Base-by-base conservation (phyloP, 2,797 vertebrate genomes). In the Pteronotus mesoamericanus region DNA sequence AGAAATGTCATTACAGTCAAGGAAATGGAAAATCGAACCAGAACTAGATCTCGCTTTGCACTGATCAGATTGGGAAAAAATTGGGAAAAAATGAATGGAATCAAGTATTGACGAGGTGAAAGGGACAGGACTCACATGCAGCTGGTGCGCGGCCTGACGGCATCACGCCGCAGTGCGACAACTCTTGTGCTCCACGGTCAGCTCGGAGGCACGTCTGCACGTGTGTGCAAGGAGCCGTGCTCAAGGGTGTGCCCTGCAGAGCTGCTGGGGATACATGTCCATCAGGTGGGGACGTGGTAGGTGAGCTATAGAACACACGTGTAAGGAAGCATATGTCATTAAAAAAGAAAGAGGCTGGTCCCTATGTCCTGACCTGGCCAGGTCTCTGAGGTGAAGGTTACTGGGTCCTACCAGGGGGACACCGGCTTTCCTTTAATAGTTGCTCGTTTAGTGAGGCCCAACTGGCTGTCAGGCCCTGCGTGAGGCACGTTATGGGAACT, bases 141-240 rank as follows among this genome's bases (percentile, higher is more conserved):
- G 42, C 55, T 24, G 5, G 21, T 4, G 32, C 12, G 5, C 18
- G 6, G 39, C 46, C 29, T 1, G 6, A 34, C 3, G 10, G 18
- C 3, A 3, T n/a, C 71, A 12, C 11, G 68, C 10, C 8, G 4
- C 26, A 1, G 4, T 1, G 1, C 5, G 1, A 61, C 0, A 37
- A 12, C 51, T 42, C 74, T 3, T 0, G 18, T 8, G 39, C 21
- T 34, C 4, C 0, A 6, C 5, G 14, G 1, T 8, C 5, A 46
- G 18, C 37, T 26, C 80, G 16, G 61, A 37, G 55, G 51, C 11
- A 9, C 26, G 57, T 9, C 61, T 5, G 0, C 26, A 7, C 0
- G 0, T 0, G 18, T 0, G 24, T n/a, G 46, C 77, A 10, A 2
- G 79, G 44, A 26, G 3, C 32, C 4, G 0, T 0, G 2, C 42